Conservation (phyloP, 2,888 invertebrate genomes). For the Brachyptera putata region DNA sequence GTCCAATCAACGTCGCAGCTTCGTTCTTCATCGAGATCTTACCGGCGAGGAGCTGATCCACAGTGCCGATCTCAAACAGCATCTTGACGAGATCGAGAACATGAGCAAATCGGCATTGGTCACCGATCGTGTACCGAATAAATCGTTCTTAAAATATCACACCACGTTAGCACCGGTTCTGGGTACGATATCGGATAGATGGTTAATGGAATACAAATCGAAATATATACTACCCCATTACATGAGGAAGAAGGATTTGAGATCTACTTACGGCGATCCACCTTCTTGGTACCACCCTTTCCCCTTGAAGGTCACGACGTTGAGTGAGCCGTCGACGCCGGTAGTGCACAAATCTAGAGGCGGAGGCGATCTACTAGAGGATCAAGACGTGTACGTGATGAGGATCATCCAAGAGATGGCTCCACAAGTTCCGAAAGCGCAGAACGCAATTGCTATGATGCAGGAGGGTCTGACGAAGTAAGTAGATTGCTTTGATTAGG, state of each 20-base stretch:
- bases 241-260: neutral
- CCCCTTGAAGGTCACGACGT: neutral
- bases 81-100: neutral
- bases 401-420: constrained; percentile 7
- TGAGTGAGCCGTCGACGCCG: neutral
- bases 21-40: constrained; percentile 11
- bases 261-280: constrained; percentile 18
- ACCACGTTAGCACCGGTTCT: neutral
- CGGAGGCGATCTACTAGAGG: neutral
- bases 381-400: neutral
- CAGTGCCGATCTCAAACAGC: neutral
- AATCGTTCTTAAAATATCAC: constrained; percentile 8
- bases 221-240: neutral
- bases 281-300: constrained; percentile 22
- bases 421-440: neutral
- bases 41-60: constrained; percentile 5
- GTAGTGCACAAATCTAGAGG: neutral
- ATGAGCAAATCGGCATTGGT: neutral
- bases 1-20: neutral
- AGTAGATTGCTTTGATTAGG: neutral
- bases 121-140: neutral
- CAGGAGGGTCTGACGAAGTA: constrained; percentile 1
- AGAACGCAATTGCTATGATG: neutral
- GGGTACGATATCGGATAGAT: neutral
- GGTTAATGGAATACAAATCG: constrained; percentile 6